Percentiles rank a stretch among this genome's conserved stretches.
These are phyloP conservation scores for Ellobium chinense DNA, from an alignment of 2,888 invertebrate genomes.

Conservation along the genomic window DNA sequence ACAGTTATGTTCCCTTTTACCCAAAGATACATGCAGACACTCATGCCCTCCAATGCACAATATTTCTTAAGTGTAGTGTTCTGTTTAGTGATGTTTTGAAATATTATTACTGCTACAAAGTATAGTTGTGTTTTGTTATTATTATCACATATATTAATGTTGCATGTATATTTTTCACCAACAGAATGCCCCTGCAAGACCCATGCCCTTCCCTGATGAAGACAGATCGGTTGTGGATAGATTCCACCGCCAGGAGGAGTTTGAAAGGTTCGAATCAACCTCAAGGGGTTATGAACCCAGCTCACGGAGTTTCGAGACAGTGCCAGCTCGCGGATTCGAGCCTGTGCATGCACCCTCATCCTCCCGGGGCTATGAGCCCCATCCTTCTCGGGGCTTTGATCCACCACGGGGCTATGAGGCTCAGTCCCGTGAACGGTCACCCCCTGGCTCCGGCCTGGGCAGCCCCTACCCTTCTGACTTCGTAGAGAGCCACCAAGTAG, in stretches of 20 bases:
- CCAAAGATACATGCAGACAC: too few species aligned
- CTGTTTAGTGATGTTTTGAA: too few species aligned
- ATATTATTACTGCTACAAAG: too few species aligned
- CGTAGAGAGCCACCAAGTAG: constrained; percentile 26
- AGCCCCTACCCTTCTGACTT: constrained; percentile 31
- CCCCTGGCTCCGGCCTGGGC: constrained; percentile 27
- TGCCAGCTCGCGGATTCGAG: constrained; percentile 19
- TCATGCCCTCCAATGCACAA: too few species aligned
- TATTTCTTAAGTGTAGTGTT: too few species aligned
- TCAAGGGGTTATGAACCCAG: constrained; percentile 14
- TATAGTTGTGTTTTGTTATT: not conserved
- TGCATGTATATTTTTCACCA: not conserved
- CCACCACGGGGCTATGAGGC: constrained; percentile 27
- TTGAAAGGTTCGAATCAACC: constrained; percentile 37
- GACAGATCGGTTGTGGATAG: constrained; percentile 28
- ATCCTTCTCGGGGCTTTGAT: constrained; percentile 12
- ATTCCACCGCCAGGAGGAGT: constrained; percentile 27
- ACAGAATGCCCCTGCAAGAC: constrained; percentile 12
- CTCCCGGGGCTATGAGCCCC: constrained; percentile 27
- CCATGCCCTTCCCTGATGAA: constrained; percentile 46
- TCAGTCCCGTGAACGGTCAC: constrained; percentile 25
- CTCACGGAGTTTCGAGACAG: constrained; percentile 11
- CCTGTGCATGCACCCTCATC: constrained; percentile 9
- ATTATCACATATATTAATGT: not conserved
- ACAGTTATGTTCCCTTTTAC: too few species aligned